Evolutionary conservation across 2,888 invertebrate genomes (phyloP), one percentile per base, ranked within the genome.

Genomic region (Acanthococcus lagerstroemiae): DNA sequence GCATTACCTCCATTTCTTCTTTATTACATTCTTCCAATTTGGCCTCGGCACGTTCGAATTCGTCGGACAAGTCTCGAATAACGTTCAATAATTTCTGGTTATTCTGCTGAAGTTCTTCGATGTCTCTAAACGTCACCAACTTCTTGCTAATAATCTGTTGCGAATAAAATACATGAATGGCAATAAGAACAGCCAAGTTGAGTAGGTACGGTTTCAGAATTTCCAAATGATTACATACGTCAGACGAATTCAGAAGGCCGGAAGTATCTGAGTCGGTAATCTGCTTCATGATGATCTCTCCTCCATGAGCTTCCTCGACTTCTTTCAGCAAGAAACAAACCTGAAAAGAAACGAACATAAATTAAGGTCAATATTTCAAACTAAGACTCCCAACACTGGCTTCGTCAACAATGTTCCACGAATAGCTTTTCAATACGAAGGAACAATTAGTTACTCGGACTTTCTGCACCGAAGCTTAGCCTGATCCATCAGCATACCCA

Each of bases 101-200:
- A 74, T 89, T 91, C 52, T 84, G 80, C 76, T 96, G 95, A 57
- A 97, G 76, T 74, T 95, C 95, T 72, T 87, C 83, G 69, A 96
- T 89, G 72, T 90, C 87, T 72, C 84, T 84, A 75, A 95, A 95
- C 1, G 93, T 91, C 0, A 95, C 93, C 65, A 95, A 80, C 69
- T 88, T 85, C 74, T 88, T 87, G 1, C 89, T 84, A 69, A 95
- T 92, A 21, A 86, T 80, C 72, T n/a, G n/a, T n/a, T n/a, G n/a
- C n/a, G n/a, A n/a, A n/a, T n/a, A n/a, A n/a, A n/a, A n/a, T n/a
- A n/a, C n/a, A n/a, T 85, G 57, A 26, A 66, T 21, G 17, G 12
- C 27, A 46, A 50, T 17, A 30, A 9, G 26, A 17, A 19, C 24
- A 45, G 15, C 12, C 21, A 21, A 7, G 19, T 19, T 4, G 15